Percentiles rank a stretch among this genome's conserved stretches.
Conservation (phyloP, 2,797 vertebrate species). For the Prunella strophiata region DNA sequence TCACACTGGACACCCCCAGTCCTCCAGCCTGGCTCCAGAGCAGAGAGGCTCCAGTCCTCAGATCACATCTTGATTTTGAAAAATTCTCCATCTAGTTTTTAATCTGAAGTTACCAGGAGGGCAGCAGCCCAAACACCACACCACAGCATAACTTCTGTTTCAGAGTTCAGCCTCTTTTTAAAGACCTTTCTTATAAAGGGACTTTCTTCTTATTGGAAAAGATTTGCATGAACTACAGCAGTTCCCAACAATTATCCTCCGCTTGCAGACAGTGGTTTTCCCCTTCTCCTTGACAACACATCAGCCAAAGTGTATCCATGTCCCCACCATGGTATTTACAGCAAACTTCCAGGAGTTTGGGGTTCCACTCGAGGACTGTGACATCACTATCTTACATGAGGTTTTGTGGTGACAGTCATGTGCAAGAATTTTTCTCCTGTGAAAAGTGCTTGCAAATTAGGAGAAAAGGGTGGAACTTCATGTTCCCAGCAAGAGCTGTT, state of each 20-base stretch:
- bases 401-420: background rate
- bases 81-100: background rate
- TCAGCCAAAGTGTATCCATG: background rate
- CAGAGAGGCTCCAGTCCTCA: background rate
- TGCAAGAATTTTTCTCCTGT: background rate
- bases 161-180: background rate
- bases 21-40: background rate
- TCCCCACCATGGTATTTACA: background rate
- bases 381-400: background rate
- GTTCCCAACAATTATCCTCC: background rate
- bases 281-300: background rate
- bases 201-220: background rate
- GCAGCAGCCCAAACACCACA: background rate
- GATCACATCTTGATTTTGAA: background rate
- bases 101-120: background rate
- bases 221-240: background rate
- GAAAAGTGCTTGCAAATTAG: background rate
- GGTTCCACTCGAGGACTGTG: background rate
- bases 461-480: background rate
- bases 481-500: background rate
- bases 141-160: background rate
- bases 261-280: slow-evolving; percentile 7
- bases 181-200: background rate
- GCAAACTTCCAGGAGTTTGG: background rate
- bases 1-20: background rate